phyloP scores from a whole-genome alignment of 2,888 invertebrate species.

The Brachyptera putata region DNA sequence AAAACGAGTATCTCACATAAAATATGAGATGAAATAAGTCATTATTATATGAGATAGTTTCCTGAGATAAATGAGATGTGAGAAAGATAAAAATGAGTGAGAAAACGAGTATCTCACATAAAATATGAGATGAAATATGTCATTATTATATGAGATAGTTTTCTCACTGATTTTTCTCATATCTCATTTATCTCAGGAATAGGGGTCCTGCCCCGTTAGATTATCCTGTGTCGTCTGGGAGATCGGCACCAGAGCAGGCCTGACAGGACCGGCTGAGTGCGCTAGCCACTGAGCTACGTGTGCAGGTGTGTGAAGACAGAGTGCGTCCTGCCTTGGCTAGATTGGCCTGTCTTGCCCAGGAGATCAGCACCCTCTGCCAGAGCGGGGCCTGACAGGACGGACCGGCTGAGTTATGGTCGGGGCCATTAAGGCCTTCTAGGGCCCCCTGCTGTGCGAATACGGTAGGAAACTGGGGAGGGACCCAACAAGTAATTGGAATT shows the following conservation, averaged over 20 bases:
- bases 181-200: too few relatives aligned
- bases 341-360: not conserved
- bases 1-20: too few relatives aligned
- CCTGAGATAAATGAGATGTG: too few relatives aligned
- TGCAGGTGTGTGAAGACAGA: not conserved
- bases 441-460: slow-evolving; percentile 34
- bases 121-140: too few relatives aligned
- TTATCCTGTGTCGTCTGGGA: not conserved
- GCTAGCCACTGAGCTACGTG: too few relatives aligned
- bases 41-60: too few relatives aligned
- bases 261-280: slow-evolving; percentile 22
- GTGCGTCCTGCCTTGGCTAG: not conserved
- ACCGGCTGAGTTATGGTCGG: slow-evolving; percentile 26
- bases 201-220: not conserved
- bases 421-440: slow-evolving; percentile 33
- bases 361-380: slow-evolving; percentile 10
- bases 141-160: too few relatives aligned
- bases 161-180: too few relatives aligned
- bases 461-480: slow-evolving; percentile 36
- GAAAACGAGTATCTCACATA: too few relatives aligned
- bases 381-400: slow-evolving; percentile 6
- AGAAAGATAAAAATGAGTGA: too few relatives aligned
- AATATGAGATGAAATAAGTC: too few relatives aligned
- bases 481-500: slow-evolving; percentile 52
- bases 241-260: not conserved